Percentiles rank a stretch among this genome's conserved stretches.
These are phyloP conservation scores for Paramisgurnus dabryanus DNA, from an alignment of 2,113 vertebrate genomes.

Conservation along the genomic window DNA sequence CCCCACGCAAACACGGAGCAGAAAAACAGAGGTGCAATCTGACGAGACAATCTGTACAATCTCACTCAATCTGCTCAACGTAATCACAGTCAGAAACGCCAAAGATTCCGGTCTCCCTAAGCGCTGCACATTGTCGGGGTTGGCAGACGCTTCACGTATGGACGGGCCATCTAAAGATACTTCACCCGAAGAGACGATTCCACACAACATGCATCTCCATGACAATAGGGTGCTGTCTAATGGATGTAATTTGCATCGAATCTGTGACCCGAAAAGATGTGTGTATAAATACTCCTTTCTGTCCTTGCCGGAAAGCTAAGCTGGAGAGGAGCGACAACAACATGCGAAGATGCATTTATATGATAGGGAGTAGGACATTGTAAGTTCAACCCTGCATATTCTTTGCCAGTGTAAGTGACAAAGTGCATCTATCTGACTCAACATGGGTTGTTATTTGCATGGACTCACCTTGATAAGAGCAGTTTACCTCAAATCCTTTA, in stretches of 20 bases:
- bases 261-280: constrained; percentile 27
- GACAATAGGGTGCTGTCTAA: constrained; percentile 53
- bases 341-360: not conserved
- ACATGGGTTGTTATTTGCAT: constrained; percentile 20
- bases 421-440: constrained; percentile 1
- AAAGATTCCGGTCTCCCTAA: not conserved
- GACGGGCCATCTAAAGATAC: constrained; percentile 45
- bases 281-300: constrained; percentile 51
- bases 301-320: constrained; percentile 55
- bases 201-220: constrained; percentile 49
- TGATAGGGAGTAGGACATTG: not conserved
- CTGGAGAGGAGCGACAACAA: constrained; percentile 30
- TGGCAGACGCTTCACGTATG: constrained; percentile 32
- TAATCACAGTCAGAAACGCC: constrained; percentile 19
- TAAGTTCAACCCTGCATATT: constrained; percentile 21
- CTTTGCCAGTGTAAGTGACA: not conserved
- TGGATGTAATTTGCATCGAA: constrained; percentile 57
- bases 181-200: constrained; percentile 41
- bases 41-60: constrained; percentile 38
- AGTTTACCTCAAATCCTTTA: not conserved
- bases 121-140: not conserved
- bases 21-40: constrained; percentile 27
- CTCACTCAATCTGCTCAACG: constrained; percentile 21
- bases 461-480: constrained; percentile 18
- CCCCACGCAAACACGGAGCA: not conserved